Evolutionary conservation across 2,113 vertebrate species (phyloP).

Genomic region (Gymnocephalus cernua): DNA sequence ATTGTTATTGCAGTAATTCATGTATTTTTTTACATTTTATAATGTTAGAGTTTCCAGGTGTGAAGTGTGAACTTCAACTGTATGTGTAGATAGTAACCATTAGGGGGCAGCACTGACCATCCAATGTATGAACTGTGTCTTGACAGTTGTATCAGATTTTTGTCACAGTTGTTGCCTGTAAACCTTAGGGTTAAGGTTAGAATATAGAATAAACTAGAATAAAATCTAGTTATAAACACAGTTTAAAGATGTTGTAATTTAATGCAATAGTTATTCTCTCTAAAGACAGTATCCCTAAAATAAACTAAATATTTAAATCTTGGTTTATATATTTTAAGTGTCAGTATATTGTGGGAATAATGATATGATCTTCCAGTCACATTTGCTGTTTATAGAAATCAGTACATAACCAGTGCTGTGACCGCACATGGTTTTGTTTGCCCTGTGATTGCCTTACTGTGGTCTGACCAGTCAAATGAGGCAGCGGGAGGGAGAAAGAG

Average conservation of each 20-base stretch:
- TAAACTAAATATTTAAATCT: neutral
- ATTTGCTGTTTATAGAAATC: slow-evolving; percentile 4
- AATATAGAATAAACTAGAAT: too few species aligned
- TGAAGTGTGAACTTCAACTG: neutral
- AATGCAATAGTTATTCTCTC: neutral
- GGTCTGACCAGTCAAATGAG: slow-evolving; percentile 54
- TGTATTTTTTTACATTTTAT: slow-evolving; percentile 1
- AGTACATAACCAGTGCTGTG: neutral
- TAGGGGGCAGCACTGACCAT: slow-evolving; percentile 78
- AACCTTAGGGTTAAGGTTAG: too few species aligned
- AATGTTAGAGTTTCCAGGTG: neutral
- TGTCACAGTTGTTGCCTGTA: neutral
- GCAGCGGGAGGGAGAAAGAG: slow-evolving; percentile 60
- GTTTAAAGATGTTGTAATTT: neutral
- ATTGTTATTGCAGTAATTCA: neutral
- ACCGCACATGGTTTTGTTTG: slow-evolving; percentile 43
- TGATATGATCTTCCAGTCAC: slow-evolving; percentile 2
- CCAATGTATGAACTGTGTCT: slow-evolving; percentile 21
- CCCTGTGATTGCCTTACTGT: slow-evolving; percentile 50
- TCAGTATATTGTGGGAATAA: neutral
- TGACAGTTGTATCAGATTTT: neutral
- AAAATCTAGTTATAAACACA: slow-evolving; percentile 3
- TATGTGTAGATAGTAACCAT: slow-evolving; percentile 37
- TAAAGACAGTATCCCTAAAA: neutral
- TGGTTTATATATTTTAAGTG: neutral